Evolutionary conservation across 2,113 vertebrate species (phyloP).

Genomic region (Callocephalon fimbriatum): DNA sequence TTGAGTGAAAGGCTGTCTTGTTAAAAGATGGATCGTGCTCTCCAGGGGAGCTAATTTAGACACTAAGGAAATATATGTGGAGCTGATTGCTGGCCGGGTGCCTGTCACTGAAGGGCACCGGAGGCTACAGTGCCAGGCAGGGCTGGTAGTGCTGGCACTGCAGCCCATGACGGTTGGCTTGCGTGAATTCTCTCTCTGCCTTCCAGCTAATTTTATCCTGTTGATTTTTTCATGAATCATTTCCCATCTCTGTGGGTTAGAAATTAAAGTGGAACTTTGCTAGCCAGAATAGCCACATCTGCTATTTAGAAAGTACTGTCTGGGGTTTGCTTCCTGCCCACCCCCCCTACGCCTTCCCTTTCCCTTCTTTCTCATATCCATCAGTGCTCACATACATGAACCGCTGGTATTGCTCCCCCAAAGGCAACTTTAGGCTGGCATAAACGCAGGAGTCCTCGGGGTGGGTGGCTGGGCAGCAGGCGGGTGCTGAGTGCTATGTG

Average conservation of each 20-base stretch:
- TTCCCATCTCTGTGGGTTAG: slow-evolving; percentile 68
- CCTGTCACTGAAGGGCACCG: slow-evolving; percentile 53
- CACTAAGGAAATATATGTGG: slow-evolving; percentile 27
- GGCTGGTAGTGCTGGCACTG: slow-evolving; percentile 44
- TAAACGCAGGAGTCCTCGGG: neutral
- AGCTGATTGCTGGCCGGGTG: neutral
- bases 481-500: neutral
- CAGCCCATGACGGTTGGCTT: slow-evolving; percentile 12
- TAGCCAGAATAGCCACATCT: slow-evolving; percentile 59
- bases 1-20: neutral
- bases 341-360: neutral
- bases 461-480: neutral
- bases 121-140: slow-evolving; percentile 58
- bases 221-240: slow-evolving; percentile 74
- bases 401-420: neutral
- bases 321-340: slow-evolving; percentile 58
- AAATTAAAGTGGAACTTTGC: slow-evolving; percentile 65
- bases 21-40: slow-evolving; percentile 30
- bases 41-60: slow-evolving; percentile 48
- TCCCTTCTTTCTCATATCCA: slow-evolving; percentile 26
- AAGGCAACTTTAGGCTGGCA: neutral
- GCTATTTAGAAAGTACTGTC: slow-evolving; percentile 53
- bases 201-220: slow-evolving; percentile 69
- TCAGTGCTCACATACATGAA: neutral
- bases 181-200: slow-evolving; percentile 60